phyloP scores from a whole-genome alignment of 2,797 vertebrate genomes.

The Lindbergichthys nudifrons region DNA sequence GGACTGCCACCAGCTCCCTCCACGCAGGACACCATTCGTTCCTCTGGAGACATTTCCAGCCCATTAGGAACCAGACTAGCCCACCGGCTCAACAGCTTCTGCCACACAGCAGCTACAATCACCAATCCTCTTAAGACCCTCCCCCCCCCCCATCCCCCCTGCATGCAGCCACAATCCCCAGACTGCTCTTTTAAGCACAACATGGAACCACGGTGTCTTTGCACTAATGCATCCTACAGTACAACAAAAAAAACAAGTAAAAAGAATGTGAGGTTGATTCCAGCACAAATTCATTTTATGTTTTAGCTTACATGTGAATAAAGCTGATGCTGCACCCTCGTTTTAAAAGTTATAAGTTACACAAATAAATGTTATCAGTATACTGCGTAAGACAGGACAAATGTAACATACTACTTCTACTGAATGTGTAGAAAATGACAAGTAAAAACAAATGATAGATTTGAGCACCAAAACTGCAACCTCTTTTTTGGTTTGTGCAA shows the following conservation, averaged over 20 bases:
- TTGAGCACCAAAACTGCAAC: too few relatives aligned
- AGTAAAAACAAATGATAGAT: too few relatives aligned
- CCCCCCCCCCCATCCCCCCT: conserved; percentile 20
- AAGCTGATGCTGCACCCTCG: too few relatives aligned
- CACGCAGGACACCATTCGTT: conserved; percentile 44
- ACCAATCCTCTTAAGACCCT: conserved; percentile 46
- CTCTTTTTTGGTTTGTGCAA: too few relatives aligned
- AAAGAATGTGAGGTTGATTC: too few relatives aligned
- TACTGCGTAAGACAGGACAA: too few relatives aligned
- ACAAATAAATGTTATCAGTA: too few relatives aligned
- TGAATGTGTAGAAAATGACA: too few relatives aligned
- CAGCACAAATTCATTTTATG: too few relatives aligned
- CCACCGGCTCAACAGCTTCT: conserved; percentile 15
- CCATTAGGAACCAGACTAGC: conserved; percentile 33
- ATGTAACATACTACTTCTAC: too few relatives aligned
- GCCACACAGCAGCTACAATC: conserved; percentile 29
- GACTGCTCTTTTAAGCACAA: conserved; percentile 24
- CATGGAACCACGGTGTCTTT: conserved; percentile 3
- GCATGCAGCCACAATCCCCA: conserved; percentile 12
- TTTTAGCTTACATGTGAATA: too few relatives aligned
- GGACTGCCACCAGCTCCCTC: conserved; percentile 16
- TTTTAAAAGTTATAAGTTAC: too few relatives aligned
- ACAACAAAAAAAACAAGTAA: not conserved
- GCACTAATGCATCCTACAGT: not conserved
- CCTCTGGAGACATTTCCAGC: conserved; percentile 32